Evolutionary conservation across 1,140 invertebrate genomes (phyloP), one percentile per base, ranked within the genome.

Genomic region (Calycopis cecrops): DNA sequence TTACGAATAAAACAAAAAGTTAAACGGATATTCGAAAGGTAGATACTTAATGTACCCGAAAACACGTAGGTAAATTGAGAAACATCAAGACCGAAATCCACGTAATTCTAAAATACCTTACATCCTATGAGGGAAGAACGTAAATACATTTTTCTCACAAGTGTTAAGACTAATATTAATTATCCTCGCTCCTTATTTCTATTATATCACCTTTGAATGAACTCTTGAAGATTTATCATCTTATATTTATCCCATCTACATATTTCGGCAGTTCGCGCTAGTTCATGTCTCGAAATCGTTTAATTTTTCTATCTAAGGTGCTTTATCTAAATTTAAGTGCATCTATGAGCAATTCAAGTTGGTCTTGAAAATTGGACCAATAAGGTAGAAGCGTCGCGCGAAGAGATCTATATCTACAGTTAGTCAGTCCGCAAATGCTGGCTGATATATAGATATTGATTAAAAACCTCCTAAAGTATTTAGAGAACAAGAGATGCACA

Each of bases 271-370:
- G 80, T 79, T 69, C 67, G 53, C 42, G 78, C 78, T 81, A 81
- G 78, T 78, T 70, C 63, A 52, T 54, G 44, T 57, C 57, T 71
- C 21, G 12, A 48, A 52, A 35, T 67, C 57, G 59, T 73, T 69
- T 60, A 12, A 52, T 62, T 60, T 63, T 73, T 73, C 79, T 76
- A 73, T 84, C 79, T 63, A 55, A 65, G 61, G 80, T 84, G 80
- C 73, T 67, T 55, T 67, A 77, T 74, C 73, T 79, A 79, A 67
- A 51, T 62, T 63, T 60, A 67, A 65, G 79, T 85, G 81, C 79
- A 70, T 67, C 79, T 83, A 83, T 82, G 81, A 85, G 80, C 77
- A 81, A 72, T 73, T 62, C 70, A 63, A 63, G 38, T 74, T 73
- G 70, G 77, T 77, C 76, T 64, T 59, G 42, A 54, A 67, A 63